phyloP scores from a whole-genome alignment of 2,113 vertebrate species.

The Agapornis roseicollis region DNA sequence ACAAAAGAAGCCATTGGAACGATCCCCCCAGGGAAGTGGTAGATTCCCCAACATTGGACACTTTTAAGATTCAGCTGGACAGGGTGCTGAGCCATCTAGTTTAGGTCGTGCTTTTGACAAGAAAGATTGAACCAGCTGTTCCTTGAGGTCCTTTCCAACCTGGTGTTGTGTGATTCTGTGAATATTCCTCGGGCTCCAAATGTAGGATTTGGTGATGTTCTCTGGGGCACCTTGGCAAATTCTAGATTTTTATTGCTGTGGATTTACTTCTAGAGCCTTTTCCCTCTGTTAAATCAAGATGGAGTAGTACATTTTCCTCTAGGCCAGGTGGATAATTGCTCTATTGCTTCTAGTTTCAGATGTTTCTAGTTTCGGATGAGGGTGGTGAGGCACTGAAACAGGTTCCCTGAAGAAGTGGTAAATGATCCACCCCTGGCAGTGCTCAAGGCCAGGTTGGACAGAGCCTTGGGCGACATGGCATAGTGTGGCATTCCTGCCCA shows the following conservation, averaged over 20 bases:
- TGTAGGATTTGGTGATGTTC: not conserved
- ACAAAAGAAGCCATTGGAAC: not conserved
- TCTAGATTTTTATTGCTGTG: not conserved
- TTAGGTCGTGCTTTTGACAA: not conserved
- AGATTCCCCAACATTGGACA: not conserved
- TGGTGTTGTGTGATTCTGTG: not conserved
- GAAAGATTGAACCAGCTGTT: not conserved
- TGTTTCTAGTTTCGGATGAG: not conserved
- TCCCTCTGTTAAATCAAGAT: not conserved
- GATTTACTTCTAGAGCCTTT: not conserved
- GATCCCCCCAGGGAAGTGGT: not conserved
- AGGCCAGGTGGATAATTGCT: not conserved
- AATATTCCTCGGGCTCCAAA: slow-evolving; percentile 32
- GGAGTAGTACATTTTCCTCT: not conserved
- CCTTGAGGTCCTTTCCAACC: not conserved
- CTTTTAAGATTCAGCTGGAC: not conserved
- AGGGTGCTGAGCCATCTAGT: not conserved
- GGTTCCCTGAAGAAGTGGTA: not conserved
- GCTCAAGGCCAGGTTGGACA: not conserved
- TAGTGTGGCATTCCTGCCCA: not conserved
- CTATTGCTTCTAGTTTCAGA: not conserved
- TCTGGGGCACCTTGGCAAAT: slow-evolving; percentile 9
- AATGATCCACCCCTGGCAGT: not conserved
- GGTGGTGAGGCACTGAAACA: not conserved
- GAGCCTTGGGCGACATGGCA: not conserved